Conservation (phyloP, 1,140 invertebrate species). For the Heterodera carotae region DNA sequence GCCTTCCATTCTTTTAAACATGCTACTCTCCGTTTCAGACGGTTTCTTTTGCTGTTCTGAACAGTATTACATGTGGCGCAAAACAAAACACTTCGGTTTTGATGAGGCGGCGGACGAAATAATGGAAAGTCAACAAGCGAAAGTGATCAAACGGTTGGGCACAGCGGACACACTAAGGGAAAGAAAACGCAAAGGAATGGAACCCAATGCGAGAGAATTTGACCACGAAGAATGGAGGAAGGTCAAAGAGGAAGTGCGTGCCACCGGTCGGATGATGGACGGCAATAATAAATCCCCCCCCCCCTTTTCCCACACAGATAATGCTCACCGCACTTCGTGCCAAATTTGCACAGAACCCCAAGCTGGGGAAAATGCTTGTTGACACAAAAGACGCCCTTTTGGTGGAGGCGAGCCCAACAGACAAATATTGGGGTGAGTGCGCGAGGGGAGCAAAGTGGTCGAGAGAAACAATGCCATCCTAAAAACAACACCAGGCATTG, state of each 20-base stretch:
- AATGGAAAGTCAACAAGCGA: not conserved
- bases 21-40: slow-evolving; percentile 13
- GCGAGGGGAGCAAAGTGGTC: too few relatives aligned
- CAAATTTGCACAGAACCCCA: slow-evolving; percentile 12
- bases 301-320: too few relatives aligned
- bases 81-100: slow-evolving; percentile 17
- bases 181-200: not conserved
- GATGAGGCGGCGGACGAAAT: slow-evolving; percentile 14
- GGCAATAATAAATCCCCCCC: too few relatives aligned
- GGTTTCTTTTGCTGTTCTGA: slow-evolving; percentile 14
- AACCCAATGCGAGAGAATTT: slow-evolving; percentile 11
- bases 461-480: too few relatives aligned
- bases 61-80: slow-evolving; percentile 22
- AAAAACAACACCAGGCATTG: slow-evolving; percentile 1
- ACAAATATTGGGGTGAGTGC: slow-evolving; percentile 19
- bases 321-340: slow-evolving; percentile 2
- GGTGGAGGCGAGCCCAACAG: slow-evolving; percentile 20
- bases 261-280: not conserved
- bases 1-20: slow-evolving; percentile 1
- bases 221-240: slow-evolving; percentile 26
- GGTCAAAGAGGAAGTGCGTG: slow-evolving; percentile 14
- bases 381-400: not conserved
- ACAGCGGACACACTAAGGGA: slow-evolving; percentile 13
- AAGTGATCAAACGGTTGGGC: slow-evolving; percentile 10
- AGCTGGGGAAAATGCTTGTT: slow-evolving; percentile 8